Conservation (phyloP, 2,797 vertebrate genomes). For the Malacoctenus gilli region DNA sequence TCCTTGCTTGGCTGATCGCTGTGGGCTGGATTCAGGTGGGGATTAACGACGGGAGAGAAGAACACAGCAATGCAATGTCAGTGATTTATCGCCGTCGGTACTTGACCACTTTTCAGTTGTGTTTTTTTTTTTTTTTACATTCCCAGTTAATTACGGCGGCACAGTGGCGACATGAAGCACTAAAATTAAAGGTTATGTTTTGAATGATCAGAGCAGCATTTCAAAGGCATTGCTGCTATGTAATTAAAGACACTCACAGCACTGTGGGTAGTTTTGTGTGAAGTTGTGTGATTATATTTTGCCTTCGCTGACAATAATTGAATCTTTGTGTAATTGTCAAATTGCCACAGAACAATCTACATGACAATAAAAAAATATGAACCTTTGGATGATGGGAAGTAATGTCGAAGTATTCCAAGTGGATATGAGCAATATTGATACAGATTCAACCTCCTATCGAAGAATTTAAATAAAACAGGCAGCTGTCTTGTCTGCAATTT, state of each 20-base stretch:
- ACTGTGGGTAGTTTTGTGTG: neutral
- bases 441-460: too few relatives aligned
- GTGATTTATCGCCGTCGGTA: constrained; percentile 29
- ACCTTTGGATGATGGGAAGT: too few relatives aligned
- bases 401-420: too few relatives aligned
- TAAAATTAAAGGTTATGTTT: constrained; percentile 34
- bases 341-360: neutral
- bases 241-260: constrained; percentile 2
- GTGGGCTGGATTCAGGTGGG: constrained; percentile 49
- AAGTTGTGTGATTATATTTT: neutral
- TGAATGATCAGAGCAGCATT: constrained; percentile 11
- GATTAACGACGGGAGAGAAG: constrained; percentile 34
- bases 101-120: neutral
- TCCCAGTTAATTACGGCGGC: constrained; percentile 37
- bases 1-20: constrained; percentile 55
- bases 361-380: neutral
- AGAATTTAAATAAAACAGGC: too few relatives aligned
- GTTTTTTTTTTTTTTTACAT: neutral
- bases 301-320: neutral
- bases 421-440: too few relatives aligned
- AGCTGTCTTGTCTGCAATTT: too few relatives aligned
- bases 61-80: constrained; percentile 15
- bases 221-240: constrained; percentile 11
- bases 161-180: constrained; percentile 2
- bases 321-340: neutral